phyloP scores from a whole-genome alignment of 2,113 vertebrate species.

The Trogon surrucura region DNA sequence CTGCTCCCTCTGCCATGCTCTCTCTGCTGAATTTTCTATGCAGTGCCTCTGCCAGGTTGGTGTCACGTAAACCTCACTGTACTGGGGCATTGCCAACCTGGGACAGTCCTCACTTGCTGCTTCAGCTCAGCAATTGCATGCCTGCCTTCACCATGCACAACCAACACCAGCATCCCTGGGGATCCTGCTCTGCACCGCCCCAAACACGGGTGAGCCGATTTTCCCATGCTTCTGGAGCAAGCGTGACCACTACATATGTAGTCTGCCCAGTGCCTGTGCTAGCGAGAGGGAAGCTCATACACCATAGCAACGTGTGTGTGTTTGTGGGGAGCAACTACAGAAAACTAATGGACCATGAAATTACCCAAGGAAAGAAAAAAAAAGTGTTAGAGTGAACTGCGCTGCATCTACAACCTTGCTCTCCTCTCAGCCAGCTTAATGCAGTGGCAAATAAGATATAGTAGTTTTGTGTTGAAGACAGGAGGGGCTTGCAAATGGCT shows the following conservation, averaged over 20 bases:
- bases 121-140: fast-evolving
- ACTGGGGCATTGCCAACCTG: background rate
- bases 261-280: background rate
- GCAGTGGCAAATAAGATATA: background rate
- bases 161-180: background rate
- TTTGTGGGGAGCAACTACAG: background rate
- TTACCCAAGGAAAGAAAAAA: background rate
- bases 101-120: background rate
- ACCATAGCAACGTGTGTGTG: background rate
- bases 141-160: background rate
- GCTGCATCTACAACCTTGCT: background rate
- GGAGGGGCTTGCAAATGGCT: background rate
- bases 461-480: background rate
- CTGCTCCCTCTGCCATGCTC: fast-evolving
- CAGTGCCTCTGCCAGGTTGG: background rate
- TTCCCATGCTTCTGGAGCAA: fast-evolving
- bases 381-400: background rate
- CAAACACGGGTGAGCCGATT: background rate
- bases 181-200: background rate
- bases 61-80: fast-evolving
- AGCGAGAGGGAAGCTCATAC: background rate
- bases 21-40: background rate
- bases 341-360: constrained; percentile 30
- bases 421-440: background rate
- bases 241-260: fast-evolving